Evolutionary conservation across 2,797 vertebrate species (phyloP).

Genomic region (Gambusia yucatana): DNA sequence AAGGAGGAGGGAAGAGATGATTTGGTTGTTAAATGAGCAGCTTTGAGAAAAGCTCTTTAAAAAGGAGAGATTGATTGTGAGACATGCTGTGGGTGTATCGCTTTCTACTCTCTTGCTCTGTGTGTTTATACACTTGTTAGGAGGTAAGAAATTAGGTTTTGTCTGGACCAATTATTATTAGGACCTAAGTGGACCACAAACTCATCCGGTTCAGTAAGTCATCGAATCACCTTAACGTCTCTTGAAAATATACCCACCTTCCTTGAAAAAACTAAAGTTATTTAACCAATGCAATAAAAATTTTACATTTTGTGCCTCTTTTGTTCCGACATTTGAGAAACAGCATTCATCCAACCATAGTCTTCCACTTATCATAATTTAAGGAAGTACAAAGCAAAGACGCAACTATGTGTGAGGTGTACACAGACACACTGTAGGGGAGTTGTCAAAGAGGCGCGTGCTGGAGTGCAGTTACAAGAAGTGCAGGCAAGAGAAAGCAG

Average conservation of each 20-base stretch:
- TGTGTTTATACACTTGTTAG: background rate
- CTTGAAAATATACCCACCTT: conserved; percentile 3
- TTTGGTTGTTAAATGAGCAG: background rate
- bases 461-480: no score
- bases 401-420: no score
- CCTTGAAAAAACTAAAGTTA: background rate
- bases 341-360: background rate
- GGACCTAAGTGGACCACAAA: background rate
- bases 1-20: conserved; percentile 2
- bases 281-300: no score
- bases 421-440: no score
- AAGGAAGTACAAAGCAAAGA: no score
- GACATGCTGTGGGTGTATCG: background rate
- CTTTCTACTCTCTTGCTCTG: background rate
- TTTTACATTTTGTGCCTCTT: no score
- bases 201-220: background rate
- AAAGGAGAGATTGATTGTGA: background rate
- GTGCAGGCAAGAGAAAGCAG: no score
- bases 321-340: no score
- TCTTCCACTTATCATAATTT: no score
- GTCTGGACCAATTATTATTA: background rate
- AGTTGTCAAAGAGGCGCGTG: no score
- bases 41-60: background rate
- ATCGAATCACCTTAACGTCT: background rate
- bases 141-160: background rate